Conservation (phyloP, 2,888 invertebrate genomes). For the Notodonta ziczac region DNA sequence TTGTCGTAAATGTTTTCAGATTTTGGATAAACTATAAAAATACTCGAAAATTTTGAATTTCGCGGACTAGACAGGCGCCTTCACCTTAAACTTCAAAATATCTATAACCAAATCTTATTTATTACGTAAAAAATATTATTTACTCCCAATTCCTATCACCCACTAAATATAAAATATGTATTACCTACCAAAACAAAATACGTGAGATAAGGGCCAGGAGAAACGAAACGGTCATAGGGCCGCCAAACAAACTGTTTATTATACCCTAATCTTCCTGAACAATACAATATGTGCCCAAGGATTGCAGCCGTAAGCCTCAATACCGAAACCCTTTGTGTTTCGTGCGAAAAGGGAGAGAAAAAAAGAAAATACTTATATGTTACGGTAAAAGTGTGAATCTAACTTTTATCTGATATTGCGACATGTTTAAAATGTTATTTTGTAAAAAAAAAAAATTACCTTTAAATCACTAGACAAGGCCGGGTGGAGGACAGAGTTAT, state of each 20-base stretch:
- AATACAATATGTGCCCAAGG: slow-evolving; percentile 53
- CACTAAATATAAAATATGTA: slow-evolving; percentile 4
- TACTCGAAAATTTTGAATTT: too few species aligned
- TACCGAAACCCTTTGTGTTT: slow-evolving; percentile 51
- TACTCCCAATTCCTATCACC: background rate
- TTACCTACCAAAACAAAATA: slow-evolving; percentile 9
- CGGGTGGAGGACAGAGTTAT: too few species aligned
- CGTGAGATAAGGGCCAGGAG: slow-evolving; percentile 21
- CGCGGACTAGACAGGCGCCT: too few species aligned
- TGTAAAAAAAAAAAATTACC: too few species aligned
- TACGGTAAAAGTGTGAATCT: slow-evolving; percentile 15
- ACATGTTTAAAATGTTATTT: too few species aligned
- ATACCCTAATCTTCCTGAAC: slow-evolving; percentile 54
- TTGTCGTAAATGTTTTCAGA: too few species aligned
- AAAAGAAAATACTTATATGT: slow-evolving; percentile 29
- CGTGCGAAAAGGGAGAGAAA: slow-evolving; percentile 44
- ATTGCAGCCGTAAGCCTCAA: slow-evolving; percentile 48
- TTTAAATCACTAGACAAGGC: too few species aligned
- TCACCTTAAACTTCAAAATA: too few species aligned
- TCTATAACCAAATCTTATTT: too few species aligned
- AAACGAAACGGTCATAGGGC: slow-evolving; percentile 29
- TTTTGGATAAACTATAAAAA: too few species aligned
- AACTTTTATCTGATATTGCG: too few species aligned
- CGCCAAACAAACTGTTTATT: slow-evolving; percentile 53
- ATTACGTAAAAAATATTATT: too few species aligned